Percentiles rank a stretch among this genome's conserved stretches.
phyloP scores from a whole-genome alignment of 2,113 vertebrate genomes.

The Oostethus manadensis region DNA sequence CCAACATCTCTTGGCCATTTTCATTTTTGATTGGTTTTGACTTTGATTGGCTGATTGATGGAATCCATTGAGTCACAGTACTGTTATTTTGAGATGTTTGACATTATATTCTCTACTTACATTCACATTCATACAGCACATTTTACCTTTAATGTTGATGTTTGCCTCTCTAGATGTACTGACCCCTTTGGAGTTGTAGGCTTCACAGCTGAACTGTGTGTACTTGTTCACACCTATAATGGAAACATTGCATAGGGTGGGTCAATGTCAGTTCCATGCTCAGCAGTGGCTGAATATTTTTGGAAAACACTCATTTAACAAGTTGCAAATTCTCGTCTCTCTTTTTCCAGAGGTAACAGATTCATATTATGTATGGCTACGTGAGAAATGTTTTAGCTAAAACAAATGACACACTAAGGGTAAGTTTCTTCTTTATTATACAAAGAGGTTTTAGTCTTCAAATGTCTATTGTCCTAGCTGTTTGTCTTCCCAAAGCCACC shows the following conservation, averaged over 20 bases:
- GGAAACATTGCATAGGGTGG: conserved; percentile 4
- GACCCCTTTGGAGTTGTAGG: conserved; percentile 83
- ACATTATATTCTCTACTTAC: too few relatives aligned
- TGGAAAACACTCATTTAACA: not conserved
- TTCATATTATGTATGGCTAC: conserved; percentile 1
- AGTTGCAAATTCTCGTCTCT: not conserved
- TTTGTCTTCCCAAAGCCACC: conserved; percentile 40
- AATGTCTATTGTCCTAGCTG: conserved; percentile 20
- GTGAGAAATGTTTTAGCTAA: not conserved
- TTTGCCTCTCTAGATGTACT: conserved; percentile 77
- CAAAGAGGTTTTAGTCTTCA: conserved; percentile 13
- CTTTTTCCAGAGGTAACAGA: not conserved
- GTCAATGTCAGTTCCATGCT: conserved; percentile 18
- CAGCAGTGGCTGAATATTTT: conserved; percentile 5
- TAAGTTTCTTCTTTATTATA: conserved; percentile 18
- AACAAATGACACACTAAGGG: conserved; percentile 8
- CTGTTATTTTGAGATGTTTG: too few relatives aligned
- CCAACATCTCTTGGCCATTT: too few relatives aligned
- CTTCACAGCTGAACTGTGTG: conserved; percentile 87
- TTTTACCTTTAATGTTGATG: conserved; percentile 88
- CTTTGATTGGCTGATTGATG: too few relatives aligned
- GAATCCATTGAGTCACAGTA: too few relatives aligned
- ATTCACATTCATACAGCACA: not conserved
- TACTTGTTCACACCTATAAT: conserved; percentile 73
- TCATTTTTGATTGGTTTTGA: too few relatives aligned